phyloP scores from a whole-genome alignment of 2,797 vertebrate genomes.

The Neosilurus hyrtlii region DNA sequence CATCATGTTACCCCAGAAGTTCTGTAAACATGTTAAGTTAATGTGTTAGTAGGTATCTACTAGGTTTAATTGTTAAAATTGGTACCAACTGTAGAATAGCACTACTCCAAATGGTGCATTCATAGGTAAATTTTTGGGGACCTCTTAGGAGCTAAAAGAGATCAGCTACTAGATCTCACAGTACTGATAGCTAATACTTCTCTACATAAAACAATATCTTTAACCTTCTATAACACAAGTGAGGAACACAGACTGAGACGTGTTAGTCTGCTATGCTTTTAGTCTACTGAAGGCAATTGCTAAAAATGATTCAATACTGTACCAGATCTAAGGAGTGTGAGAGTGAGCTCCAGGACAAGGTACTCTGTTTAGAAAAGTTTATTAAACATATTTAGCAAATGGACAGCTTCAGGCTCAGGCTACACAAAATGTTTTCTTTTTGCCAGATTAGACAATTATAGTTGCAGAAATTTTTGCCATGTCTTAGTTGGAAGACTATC shows the following conservation, averaged over 20 bases:
- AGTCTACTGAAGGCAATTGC: not conserved
- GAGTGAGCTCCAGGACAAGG: not conserved
- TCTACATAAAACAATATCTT: not conserved
- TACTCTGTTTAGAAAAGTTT: constrained; percentile 8
- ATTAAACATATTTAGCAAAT: not conserved
- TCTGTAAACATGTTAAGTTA: not conserved
- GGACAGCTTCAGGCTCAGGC: too few relatives aligned
- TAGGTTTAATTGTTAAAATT: not conserved
- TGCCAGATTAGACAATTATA: too few relatives aligned
- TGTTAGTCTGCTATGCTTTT: not conserved
- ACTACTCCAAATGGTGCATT: not conserved
- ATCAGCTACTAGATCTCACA: not conserved
- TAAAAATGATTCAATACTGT: not conserved
- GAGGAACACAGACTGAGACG: not conserved
- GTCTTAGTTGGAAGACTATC: too few relatives aligned
- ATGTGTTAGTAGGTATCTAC: not conserved
- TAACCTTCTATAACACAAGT: not conserved
- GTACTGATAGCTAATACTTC: not conserved
- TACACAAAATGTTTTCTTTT: too few relatives aligned
- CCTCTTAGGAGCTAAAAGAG: too few relatives aligned
- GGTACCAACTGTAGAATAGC: not conserved
- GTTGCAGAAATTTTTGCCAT: too few relatives aligned
- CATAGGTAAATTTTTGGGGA: not conserved
- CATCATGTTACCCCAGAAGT: not conserved
- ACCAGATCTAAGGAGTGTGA: not conserved